Conservation (phyloP, 1,140 invertebrate species). For the Lordiphosa clarofinis region DNA sequence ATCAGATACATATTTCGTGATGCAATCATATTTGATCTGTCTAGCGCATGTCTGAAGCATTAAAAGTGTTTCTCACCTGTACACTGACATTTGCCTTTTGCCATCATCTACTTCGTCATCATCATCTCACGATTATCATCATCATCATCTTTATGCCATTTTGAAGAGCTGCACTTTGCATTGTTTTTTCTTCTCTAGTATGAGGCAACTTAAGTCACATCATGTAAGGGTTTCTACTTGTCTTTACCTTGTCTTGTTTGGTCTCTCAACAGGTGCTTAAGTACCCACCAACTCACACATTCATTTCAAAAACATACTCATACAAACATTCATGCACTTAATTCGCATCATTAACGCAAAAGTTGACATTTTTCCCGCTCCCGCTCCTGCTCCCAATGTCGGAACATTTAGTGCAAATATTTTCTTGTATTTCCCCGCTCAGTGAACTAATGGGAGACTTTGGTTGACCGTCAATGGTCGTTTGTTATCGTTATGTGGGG, state of each 20-base stretch:
- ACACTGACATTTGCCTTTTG: conserved; percentile 35
- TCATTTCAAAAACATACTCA: no score
- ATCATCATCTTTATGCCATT: conserved; percentile 49
- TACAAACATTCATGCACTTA: conserved; percentile 19
- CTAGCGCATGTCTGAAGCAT: conserved; percentile 44
- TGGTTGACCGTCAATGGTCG: conserved; percentile 1
- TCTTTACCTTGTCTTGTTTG: conserved; percentile 9
- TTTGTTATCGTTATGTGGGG: conserved; percentile 5
- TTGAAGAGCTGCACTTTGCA: conserved; percentile 45
- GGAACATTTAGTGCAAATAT: conserved; percentile 35
- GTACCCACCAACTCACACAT: conserved; percentile 9
- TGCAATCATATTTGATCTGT: conserved; percentile 34
- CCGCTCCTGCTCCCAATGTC: conserved; percentile 5
- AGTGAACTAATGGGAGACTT: neutral
- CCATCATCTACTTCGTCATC: conserved; percentile 23
- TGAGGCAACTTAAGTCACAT: conserved; percentile 45
- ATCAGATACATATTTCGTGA: conserved; percentile 15
- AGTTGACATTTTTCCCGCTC: conserved; percentile 43
- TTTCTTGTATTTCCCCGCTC: conserved; percentile 24
- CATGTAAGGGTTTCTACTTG: conserved; percentile 40
- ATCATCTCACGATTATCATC: conserved; percentile 26
- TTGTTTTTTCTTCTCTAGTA: conserved; percentile 32
- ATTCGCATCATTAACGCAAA: conserved; percentile 56
- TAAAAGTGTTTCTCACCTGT: conserved; percentile 63
- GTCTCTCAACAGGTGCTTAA: conserved; percentile 55